Percentiles rank a stretch among this genome's conserved stretches.
Evolutionary conservation across 2,113 vertebrate genomes (phyloP).

Genomic region (Neogobius melanostomus): DNA sequence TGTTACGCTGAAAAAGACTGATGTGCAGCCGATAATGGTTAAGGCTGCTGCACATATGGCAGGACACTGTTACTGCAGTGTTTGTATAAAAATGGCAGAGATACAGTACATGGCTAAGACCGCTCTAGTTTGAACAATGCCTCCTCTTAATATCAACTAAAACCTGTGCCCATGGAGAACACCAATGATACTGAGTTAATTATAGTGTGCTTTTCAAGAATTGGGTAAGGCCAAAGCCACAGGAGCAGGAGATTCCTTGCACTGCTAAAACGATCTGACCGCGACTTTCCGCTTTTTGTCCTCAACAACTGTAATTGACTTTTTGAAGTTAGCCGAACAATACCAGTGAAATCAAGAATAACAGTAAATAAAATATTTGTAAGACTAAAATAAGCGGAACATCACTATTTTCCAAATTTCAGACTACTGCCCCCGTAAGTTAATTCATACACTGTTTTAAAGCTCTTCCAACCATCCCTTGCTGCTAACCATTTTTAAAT

Average conservation of each 20-base stretch:
- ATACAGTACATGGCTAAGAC: background rate
- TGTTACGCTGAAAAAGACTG: background rate
- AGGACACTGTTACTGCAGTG: background rate
- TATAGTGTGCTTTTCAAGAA: slow-evolving; percentile 8
- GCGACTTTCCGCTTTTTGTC: too few species aligned
- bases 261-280: background rate
- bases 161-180: background rate
- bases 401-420: too few species aligned
- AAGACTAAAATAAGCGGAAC: too few species aligned
- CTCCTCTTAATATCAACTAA: background rate
- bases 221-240: slow-evolving; percentile 5
- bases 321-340: too few species aligned
- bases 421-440: too few species aligned
- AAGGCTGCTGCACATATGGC: background rate
- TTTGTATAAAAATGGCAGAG: background rate
- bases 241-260: slow-evolving; percentile 1
- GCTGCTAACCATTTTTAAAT: background rate
- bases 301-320: too few species aligned
- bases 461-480: background rate
- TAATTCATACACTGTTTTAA: too few species aligned
- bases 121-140: background rate
- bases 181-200: slow-evolving; percentile 7
- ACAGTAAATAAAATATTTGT: too few species aligned
- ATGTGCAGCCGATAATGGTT: background rate
- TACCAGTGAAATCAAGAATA: too few species aligned